These are phyloP conservation scores for Sinelater perroti DNA, from an alignment of 2,888 invertebrate species.

Conservation along the genomic window DNA sequence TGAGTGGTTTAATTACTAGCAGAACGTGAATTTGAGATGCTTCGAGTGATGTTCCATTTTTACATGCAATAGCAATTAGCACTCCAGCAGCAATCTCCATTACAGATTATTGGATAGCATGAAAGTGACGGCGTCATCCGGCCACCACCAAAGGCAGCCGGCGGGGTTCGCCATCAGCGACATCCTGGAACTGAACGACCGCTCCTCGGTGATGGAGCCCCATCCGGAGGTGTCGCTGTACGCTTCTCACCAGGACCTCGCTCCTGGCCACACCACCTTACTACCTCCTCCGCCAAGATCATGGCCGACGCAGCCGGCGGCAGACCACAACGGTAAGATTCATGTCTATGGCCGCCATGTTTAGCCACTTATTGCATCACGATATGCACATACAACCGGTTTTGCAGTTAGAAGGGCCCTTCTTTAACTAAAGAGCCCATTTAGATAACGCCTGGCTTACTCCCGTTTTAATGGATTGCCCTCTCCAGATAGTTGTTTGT, in stretches of 20 bases:
- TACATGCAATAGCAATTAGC: not conserved
- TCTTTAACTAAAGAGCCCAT: too few species aligned
- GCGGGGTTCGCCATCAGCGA: slow-evolving; percentile 93
- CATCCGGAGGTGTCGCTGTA: slow-evolving; percentile 52
- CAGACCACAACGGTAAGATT: slow-evolving; percentile 53
- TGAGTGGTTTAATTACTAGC: too few species aligned
- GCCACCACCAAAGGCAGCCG: slow-evolving; percentile 66
- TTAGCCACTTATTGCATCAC: too few species aligned
- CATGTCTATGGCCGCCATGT: not conserved
- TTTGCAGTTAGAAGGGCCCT: too few species aligned
- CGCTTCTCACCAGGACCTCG: slow-evolving; percentile 58
- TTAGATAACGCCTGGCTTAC: too few species aligned
- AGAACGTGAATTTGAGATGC: too few species aligned
- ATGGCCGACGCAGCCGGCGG: slow-evolving; percentile 51
- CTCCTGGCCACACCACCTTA: slow-evolving; percentile 45
- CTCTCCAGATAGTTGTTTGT: too few species aligned
- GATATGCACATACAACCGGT: too few species aligned
- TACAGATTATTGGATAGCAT: slow-evolving; percentile 81
- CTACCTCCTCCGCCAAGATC: slow-evolving; percentile 49
- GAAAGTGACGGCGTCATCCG: slow-evolving; percentile 73
- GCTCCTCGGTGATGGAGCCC: slow-evolving; percentile 61
- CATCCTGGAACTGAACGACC: slow-evolving; percentile 87
- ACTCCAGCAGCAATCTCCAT: not conserved
- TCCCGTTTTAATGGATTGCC: too few species aligned
- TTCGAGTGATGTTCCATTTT: too few species aligned